A percentile compares a stretch with the other conserved stretches of the same genome.
Evolutionary conservation across 2,797 vertebrate species (phyloP).

Genomic region (Taenioides sp.): DNA sequence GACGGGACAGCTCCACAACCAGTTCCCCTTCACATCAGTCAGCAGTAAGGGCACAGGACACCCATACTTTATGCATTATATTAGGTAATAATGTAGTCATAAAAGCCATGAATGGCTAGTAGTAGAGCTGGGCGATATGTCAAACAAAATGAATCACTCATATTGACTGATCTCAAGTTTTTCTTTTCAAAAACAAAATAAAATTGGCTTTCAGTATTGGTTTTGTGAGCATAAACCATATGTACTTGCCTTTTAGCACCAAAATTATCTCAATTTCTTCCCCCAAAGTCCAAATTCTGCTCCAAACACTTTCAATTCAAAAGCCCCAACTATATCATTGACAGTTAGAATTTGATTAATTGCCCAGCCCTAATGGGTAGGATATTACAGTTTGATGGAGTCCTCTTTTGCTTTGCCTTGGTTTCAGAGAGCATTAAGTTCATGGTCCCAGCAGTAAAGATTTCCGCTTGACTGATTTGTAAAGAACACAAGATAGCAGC

Average conservation of each 20-base stretch:
- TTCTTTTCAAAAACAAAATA: too few species aligned
- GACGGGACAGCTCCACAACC: conserved; percentile 38
- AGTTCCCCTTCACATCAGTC: conserved; percentile 48
- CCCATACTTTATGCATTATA: conserved; percentile 47
- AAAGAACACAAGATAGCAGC: conserved; percentile 60
- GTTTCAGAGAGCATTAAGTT: conserved; percentile 54
- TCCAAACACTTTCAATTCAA: too few species aligned
- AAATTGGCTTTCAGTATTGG: too few species aligned
- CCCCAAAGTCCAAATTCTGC: too few species aligned
- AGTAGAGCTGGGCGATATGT: too few species aligned
- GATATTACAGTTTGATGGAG: conserved; percentile 50
- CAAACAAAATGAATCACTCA: too few species aligned
- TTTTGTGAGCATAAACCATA: too few species aligned
- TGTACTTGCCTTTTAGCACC: too few species aligned
- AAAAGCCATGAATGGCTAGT: conserved; percentile 46
- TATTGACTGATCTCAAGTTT: too few species aligned
- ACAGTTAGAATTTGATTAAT: too few species aligned
- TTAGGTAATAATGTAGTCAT: conserved; percentile 47
- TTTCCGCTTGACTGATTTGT: conserved; percentile 67
- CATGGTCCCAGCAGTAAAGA: conserved; percentile 52
- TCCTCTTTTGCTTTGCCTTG: conserved; percentile 54
- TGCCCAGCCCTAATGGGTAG: neutral
- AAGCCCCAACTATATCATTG: too few species aligned
- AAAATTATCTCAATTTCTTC: too few species aligned
- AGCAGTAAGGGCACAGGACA: conserved; percentile 51